Evolutionary conservation across 2,113 vertebrate genomes (phyloP).

Genomic region (Ciconia maguari): DNA sequence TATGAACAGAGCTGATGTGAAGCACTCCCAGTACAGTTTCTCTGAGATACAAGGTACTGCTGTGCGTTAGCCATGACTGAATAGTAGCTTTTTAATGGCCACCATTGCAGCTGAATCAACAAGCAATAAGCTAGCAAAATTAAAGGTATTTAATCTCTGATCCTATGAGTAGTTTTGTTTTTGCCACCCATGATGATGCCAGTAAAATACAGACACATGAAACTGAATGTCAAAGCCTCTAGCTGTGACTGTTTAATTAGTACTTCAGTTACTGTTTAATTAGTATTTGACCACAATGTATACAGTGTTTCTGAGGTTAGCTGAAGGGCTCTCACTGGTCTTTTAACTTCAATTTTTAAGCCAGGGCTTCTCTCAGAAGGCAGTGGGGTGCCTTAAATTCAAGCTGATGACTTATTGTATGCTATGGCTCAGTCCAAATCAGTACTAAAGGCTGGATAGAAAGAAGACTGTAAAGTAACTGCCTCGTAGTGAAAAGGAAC

Average conservation of each 20-base stretch:
- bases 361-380: neutral
- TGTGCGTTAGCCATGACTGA: neutral
- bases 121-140: slow-evolving; percentile 18
- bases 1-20: neutral
- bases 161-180: neutral
- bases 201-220: neutral
- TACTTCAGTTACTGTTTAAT: slow-evolving; percentile 32
- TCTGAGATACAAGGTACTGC: neutral
- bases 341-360: neutral
- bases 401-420: neutral
- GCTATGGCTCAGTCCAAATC: neutral
- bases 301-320: neutral
- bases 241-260: slow-evolving; percentile 32
- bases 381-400: neutral
- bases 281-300: slow-evolving; percentile 1
- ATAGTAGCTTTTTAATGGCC: slow-evolving; percentile 1
- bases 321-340: neutral
- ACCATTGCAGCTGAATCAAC: slow-evolving; percentile 35
- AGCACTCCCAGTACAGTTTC: neutral
- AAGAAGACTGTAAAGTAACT: neutral
- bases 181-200: neutral
- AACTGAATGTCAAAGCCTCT: neutral
- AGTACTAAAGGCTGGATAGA: neutral
- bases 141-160: slow-evolving; percentile 29
- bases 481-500: neutral